Evolutionary conservation across 2,113 vertebrate species (phyloP).

Genomic region (Lichenostomus cassidix): DNA sequence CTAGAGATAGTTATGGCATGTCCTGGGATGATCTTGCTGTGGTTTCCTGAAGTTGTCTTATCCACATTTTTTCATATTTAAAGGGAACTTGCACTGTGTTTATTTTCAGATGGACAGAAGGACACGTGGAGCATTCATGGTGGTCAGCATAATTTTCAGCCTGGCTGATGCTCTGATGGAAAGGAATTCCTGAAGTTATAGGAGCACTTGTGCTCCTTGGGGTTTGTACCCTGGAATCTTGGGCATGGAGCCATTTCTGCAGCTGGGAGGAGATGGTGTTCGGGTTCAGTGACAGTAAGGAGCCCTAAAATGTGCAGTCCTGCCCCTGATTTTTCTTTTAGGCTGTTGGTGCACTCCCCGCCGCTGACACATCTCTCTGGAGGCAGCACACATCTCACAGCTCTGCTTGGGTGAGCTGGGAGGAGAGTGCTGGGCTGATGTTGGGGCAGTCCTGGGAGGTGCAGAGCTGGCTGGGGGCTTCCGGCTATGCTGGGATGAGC

Average conservation of each 20-base stretch:
- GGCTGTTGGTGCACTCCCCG: background rate
- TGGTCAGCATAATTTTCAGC: rapidly evolving
- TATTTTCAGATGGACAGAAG: background rate
- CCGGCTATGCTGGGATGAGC: background rate
- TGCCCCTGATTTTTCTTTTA: background rate
- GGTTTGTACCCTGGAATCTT: background rate
- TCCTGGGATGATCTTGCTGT: background rate
- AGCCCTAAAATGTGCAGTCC: background rate
- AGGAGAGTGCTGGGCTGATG: background rate
- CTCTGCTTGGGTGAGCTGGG: background rate
- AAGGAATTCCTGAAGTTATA: background rate
- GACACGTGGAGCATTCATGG: background rate
- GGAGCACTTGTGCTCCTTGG: background rate
- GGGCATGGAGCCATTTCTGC: background rate
- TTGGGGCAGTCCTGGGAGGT: background rate
- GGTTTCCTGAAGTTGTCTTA: background rate
- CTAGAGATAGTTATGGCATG: background rate
- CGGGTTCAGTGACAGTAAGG: background rate
- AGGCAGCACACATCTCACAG: background rate
- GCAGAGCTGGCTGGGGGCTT: background rate
- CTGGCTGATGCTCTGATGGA: background rate
- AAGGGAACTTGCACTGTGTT: background rate
- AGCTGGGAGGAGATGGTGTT: background rate
- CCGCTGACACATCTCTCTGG: background rate
- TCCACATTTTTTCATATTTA: background rate